These are phyloP conservation scores for Tragelaphus imberbis DNA, from an alignment of 2,113 vertebrate species.

Conservation along the genomic window DNA sequence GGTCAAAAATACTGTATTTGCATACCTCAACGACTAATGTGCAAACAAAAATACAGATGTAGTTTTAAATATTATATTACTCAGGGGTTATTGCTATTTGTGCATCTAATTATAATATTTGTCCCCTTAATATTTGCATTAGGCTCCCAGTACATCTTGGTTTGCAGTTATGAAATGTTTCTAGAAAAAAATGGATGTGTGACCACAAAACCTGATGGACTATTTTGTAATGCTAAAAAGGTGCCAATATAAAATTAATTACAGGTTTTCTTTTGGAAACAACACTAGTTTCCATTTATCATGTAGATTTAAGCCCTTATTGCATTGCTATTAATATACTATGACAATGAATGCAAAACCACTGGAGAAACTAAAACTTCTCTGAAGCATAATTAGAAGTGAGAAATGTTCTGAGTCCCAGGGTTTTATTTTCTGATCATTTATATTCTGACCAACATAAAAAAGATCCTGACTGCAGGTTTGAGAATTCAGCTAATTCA, in stretches of 20 bases:
- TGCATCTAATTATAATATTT: constrained; percentile 64
- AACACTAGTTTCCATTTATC: constrained; percentile 58
- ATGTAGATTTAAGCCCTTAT: constrained; percentile 57
- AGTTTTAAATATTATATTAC: constrained; percentile 2
- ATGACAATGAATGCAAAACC: constrained; percentile 47
- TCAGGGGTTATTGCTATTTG: not conserved
- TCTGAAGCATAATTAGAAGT: constrained; percentile 57
- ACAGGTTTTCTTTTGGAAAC: constrained; percentile 59
- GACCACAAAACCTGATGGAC: constrained; percentile 40
- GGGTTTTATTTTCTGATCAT: constrained; percentile 6
- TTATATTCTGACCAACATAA: not conserved
- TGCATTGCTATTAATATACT: constrained; percentile 53
- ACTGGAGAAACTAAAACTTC: constrained; percentile 36
- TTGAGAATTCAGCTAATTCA: not conserved
- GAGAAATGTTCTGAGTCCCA: constrained; percentile 51
- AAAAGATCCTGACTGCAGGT: not conserved
- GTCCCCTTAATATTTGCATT: constrained; percentile 67
- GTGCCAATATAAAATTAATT: constrained; percentile 72
- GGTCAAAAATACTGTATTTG: constrained; percentile 12
- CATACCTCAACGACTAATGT: not conserved
- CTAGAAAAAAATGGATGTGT: constrained; percentile 50
- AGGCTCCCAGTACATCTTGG: constrained; percentile 27
- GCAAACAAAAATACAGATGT: constrained; percentile 15
- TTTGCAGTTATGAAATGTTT: constrained; percentile 55
- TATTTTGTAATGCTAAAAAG: constrained; percentile 68